Evolutionary conservation across 2,797 vertebrate species (phyloP).

Genomic region (Pseudochaenichthys georgianus): DNA sequence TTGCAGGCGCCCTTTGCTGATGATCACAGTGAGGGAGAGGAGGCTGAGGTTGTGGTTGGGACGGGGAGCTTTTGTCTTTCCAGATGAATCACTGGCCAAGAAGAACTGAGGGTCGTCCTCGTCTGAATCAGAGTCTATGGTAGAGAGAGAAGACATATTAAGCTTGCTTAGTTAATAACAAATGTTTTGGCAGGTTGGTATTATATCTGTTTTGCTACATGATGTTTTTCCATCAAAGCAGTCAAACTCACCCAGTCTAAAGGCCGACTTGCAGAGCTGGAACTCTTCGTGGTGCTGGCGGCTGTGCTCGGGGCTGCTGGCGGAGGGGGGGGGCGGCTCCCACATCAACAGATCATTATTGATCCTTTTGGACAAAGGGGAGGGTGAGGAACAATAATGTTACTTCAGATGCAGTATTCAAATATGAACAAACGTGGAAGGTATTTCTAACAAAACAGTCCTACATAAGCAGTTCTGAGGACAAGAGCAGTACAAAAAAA

Average conservation of each 20-base stretch:
- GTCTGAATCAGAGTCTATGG: constrained; percentile 92
- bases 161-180: constrained; percentile 7
- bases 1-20: constrained; percentile 90
- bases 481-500: neutral
- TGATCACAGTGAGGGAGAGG: constrained; percentile 86
- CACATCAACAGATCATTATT: constrained; percentile 96
- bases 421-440: constrained; percentile 19
- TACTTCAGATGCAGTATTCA: constrained; percentile 21
- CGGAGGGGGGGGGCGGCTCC: constrained; percentile 85
- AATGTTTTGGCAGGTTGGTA: neutral
- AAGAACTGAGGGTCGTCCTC: constrained; percentile 90
- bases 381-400: constrained; percentile 9
- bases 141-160: constrained; percentile 12
- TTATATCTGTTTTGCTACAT: constrained; percentile 9
- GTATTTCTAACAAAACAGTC: neutral
- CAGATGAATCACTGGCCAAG: constrained; percentile 79
- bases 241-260: constrained; percentile 86
- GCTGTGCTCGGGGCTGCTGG: constrained; percentile 54
- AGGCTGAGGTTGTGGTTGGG: constrained; percentile 85
- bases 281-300: constrained; percentile 81
- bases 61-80: constrained; percentile 64
- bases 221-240: constrained; percentile 25
- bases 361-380: constrained; percentile 80
- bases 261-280: constrained; percentile 92
- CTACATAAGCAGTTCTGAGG: neutral